Evolutionary conservation across 2,113 vertebrate species (phyloP).

Genomic region (Sigmodon hispidus): DNA sequence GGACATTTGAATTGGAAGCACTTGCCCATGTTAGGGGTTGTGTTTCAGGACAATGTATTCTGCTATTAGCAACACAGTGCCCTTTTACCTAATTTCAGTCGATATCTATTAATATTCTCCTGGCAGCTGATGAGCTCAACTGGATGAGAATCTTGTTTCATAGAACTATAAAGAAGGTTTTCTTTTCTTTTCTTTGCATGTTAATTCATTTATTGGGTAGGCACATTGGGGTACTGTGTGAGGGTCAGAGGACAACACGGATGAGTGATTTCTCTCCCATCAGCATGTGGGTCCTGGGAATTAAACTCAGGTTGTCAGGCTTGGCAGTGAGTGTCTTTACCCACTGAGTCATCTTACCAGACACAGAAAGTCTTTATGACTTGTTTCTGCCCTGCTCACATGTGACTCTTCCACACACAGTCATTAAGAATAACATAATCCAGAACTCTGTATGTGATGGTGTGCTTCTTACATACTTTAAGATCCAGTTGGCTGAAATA

Average conservation of each 20-base stretch:
- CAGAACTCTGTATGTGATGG: fast-evolving
- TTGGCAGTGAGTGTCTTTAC: neutral
- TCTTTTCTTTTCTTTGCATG: neutral
- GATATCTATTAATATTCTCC: conserved; percentile 20
- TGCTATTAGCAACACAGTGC: neutral
- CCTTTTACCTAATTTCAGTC: conserved; percentile 35
- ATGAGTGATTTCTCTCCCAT: neutral
- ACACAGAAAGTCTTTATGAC: neutral
- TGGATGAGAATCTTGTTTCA: neutral
- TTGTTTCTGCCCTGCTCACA: fast-evolving
- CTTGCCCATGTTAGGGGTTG: neutral
- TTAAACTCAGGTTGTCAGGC: too few relatives aligned
- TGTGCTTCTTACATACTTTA: neutral
- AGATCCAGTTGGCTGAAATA: neutral
- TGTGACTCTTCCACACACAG: too few relatives aligned
- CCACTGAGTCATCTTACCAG: neutral
- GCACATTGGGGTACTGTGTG: too few relatives aligned
- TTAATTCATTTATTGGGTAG: neutral
- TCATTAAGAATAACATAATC: neutral
- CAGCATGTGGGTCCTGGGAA: neutral
- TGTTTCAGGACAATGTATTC: neutral
- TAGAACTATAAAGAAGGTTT: neutral
- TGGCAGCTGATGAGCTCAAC: neutral
- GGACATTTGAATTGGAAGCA: neutral
- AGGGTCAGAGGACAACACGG: neutral